Evolutionary conservation across 2,888 invertebrate genomes (phyloP).

Genomic region (Nemoura dubitans): DNA sequence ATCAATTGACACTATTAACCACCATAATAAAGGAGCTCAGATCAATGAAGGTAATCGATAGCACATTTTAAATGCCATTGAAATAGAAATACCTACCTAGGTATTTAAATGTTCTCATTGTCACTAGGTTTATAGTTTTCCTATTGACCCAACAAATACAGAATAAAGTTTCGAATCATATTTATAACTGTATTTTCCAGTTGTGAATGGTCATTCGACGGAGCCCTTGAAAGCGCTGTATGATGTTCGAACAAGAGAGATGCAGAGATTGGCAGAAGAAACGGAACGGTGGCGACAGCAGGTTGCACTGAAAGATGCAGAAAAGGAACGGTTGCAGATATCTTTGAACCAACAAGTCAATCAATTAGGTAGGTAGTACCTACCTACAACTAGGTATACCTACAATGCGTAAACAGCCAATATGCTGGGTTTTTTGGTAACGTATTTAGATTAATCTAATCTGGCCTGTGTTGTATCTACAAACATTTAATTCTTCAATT

Average conservation of each 20-base stretch:
- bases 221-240: constrained; percentile 62
- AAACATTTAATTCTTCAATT: too few species aligned
- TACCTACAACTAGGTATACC: too few species aligned
- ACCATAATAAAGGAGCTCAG: not conserved
- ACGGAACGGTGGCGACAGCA: constrained; percentile 55
- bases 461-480: too few species aligned
- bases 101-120: too few species aligned
- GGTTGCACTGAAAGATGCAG: constrained; percentile 64
- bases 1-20: constrained; percentile 50
- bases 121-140: too few species aligned
- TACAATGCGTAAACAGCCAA: too few species aligned
- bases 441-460: too few species aligned
- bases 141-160: too few species aligned
- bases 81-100: too few species aligned
- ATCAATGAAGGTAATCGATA: not conserved
- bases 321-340: constrained; percentile 68
- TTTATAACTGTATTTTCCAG: not conserved
- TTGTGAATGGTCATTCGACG: not conserved
- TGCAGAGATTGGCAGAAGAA: constrained; percentile 56
- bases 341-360: constrained; percentile 71
- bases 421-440: too few species aligned
- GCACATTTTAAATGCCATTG: too few species aligned
- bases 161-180: too few species aligned
- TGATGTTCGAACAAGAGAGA: constrained; percentile 59
- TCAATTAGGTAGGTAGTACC: constrained; percentile 70